phyloP scores from a whole-genome alignment of 2,888 invertebrate genomes.

The Idaea biselata region DNA sequence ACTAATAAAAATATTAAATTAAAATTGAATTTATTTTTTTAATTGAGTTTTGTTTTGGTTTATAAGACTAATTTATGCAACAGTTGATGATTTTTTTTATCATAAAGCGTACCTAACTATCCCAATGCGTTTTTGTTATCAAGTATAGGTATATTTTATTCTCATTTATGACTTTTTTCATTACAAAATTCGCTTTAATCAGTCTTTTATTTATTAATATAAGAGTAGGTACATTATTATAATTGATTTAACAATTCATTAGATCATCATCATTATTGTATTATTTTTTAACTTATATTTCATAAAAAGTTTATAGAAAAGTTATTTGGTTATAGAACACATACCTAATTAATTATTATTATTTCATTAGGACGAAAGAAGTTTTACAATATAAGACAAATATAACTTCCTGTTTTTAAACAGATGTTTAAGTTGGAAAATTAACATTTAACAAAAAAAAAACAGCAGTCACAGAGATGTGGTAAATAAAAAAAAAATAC shows the following conservation, averaged over 20 bases:
- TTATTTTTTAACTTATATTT: slow-evolving; percentile 5
- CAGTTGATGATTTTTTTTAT: slow-evolving; percentile 26
- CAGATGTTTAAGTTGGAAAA: too few species aligned
- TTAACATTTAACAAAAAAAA: too few species aligned
- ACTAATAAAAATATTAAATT: too few species aligned
- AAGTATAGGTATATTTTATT: slow-evolving; percentile 40
- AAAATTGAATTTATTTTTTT: not conserved
- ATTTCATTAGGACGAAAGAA: not conserved
- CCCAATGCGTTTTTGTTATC: slow-evolving; percentile 16
- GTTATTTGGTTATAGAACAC: slow-evolving; percentile 1
- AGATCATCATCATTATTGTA: slow-evolving; percentile 9
- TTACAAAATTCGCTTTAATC: slow-evolving; percentile 74
- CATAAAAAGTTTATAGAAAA: slow-evolving; percentile 6
- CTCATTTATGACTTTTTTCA: slow-evolving; percentile 37
- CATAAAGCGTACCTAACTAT: slow-evolving; percentile 6
- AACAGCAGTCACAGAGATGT: too few species aligned
- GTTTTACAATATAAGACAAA: not conserved
- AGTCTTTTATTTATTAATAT: slow-evolving; percentile 53
- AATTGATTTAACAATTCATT: slow-evolving; percentile 18
- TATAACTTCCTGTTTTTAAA: not conserved
- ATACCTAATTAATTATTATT: not conserved
- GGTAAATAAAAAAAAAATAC: too few species aligned
- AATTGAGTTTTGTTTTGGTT: slow-evolving; percentile 3
- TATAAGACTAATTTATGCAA: slow-evolving; percentile 25
- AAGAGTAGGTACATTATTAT: slow-evolving; percentile 14